Evolutionary conservation across 2,888 invertebrate genomes (phyloP).

Genomic region (Parnassius orleans): DNA sequence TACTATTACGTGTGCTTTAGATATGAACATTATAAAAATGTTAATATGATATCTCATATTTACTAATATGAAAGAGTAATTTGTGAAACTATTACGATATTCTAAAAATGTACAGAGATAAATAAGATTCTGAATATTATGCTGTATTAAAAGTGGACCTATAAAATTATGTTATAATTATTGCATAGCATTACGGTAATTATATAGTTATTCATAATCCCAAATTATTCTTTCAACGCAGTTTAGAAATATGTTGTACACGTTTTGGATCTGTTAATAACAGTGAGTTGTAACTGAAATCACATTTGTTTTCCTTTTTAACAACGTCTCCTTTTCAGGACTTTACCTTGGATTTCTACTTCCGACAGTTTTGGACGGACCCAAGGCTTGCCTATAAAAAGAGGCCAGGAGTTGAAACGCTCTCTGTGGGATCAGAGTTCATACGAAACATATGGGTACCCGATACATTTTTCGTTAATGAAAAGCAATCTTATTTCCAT

Average conservation of each 20-base stretch:
- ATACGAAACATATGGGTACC: slow-evolving; percentile 99
- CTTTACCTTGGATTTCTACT: slow-evolving; percentile 99
- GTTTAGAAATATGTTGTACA: no score
- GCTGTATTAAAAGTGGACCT: slow-evolving; percentile 3
- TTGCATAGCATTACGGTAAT: no score
- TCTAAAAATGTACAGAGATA: slow-evolving; percentile 2
- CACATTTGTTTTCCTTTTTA: no score
- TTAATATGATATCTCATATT: no score
- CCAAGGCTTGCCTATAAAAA: slow-evolving; percentile 96
- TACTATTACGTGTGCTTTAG: neutral
- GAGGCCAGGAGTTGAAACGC: slow-evolving; percentile 92
- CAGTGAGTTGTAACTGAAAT: no score
- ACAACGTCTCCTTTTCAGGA: slow-evolving; percentile 82
- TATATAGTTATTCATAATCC: no score
- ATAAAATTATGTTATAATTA: slow-evolving; percentile 10
- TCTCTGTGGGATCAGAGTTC: slow-evolving; percentile 96
- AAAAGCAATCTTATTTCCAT: slow-evolving; percentile 99
- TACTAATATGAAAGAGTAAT: no score
- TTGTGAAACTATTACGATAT: neutral
- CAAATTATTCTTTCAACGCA: no score
- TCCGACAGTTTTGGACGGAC: slow-evolving; percentile 99
- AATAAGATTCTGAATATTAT: neutral
- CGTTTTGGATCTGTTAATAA: no score
- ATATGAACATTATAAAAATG: neutral
- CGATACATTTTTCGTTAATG: slow-evolving; percentile 99